A percentile compares a stretch with the other conserved stretches of the same genome.
These are phyloP conservation scores for Lutraria lutraria DNA, from an alignment of 2,888 invertebrate species.

Conservation along the genomic window DNA sequence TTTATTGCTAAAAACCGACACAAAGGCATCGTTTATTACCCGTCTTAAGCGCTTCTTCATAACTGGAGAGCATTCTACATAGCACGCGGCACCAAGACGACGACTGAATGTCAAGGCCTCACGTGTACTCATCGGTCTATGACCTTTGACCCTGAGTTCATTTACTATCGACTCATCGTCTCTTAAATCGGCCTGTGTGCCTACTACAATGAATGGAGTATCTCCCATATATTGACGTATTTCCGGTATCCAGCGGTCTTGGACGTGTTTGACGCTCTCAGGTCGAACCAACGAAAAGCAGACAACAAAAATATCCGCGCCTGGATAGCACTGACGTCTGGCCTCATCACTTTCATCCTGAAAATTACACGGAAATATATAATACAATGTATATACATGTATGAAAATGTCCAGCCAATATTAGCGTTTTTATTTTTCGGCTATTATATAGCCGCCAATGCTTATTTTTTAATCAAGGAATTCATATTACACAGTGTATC, in stretches of 20 bases:
- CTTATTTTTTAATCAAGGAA: neutral
- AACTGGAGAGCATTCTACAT: slow-evolving; percentile 79
- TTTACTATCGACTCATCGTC: slow-evolving; percentile 70
- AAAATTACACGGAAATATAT: slow-evolving; percentile 44
- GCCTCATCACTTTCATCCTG: slow-evolving; percentile 74
- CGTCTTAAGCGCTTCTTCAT: slow-evolving; percentile 78
- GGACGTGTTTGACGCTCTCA: slow-evolving; percentile 74
- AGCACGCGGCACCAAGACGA: slow-evolving; percentile 77
- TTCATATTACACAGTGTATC: neutral
- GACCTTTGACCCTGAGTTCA: slow-evolving; percentile 69
- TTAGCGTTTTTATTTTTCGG: neutral
- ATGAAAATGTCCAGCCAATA: no score
- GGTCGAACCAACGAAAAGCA: slow-evolving; percentile 81
- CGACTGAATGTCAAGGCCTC: slow-evolving; percentile 73
- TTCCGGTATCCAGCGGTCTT: slow-evolving; percentile 78
- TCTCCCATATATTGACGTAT: slow-evolving; percentile 72
- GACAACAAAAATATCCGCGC: slow-evolving; percentile 79
- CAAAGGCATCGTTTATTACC: slow-evolving; percentile 79
- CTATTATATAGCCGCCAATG: neutral
- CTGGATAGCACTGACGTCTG: slow-evolving; percentile 72
- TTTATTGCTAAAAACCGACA: slow-evolving; percentile 73
- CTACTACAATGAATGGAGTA: slow-evolving; percentile 79
- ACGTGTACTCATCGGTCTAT: slow-evolving; percentile 69
- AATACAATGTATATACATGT: neutral
- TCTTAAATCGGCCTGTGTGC: slow-evolving; percentile 79